A percentile compares a stretch with the other conserved stretches of the same genome.
Conservation (phyloP, 2,113 vertebrate genomes). For the Pelodiscus sinensis region DNA sequence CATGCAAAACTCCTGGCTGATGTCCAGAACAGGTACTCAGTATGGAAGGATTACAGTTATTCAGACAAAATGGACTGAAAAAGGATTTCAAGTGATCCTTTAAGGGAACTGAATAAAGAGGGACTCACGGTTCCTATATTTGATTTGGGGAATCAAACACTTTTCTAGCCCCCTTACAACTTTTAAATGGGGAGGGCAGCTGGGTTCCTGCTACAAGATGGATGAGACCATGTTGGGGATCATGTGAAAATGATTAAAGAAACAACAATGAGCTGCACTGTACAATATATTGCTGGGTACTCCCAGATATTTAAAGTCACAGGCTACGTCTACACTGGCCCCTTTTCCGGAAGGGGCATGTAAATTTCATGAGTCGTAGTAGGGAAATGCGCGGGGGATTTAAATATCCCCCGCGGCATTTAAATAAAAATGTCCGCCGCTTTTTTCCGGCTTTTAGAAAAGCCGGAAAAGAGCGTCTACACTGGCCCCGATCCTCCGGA, state of each 20-base stretch:
- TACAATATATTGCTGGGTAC: background rate
- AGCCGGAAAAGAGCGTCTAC: too few relatives aligned
- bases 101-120: background rate
- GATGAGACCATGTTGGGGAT: background rate
- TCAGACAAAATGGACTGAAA: background rate
- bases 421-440: too few relatives aligned
- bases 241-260: background rate
- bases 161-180: background rate
- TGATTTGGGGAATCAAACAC: background rate
- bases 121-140: background rate
- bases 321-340: too few relatives aligned
- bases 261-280: background rate
- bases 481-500: too few relatives aligned
- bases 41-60: background rate
- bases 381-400: too few relatives aligned
- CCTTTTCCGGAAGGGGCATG: too few relatives aligned
- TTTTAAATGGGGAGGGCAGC: background rate
- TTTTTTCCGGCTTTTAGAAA: too few relatives aligned
- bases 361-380: too few relatives aligned
- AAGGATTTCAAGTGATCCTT: background rate
- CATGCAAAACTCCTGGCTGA: background rate
- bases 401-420: too few relatives aligned
- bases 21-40: background rate
- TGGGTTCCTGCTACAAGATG: background rate
- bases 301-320: background rate